Evolutionary conservation across 1,140 invertebrate genomes (phyloP), one percentile per base, ranked within the genome.

Genomic region (Aphaenogaster ashmeadi): DNA sequence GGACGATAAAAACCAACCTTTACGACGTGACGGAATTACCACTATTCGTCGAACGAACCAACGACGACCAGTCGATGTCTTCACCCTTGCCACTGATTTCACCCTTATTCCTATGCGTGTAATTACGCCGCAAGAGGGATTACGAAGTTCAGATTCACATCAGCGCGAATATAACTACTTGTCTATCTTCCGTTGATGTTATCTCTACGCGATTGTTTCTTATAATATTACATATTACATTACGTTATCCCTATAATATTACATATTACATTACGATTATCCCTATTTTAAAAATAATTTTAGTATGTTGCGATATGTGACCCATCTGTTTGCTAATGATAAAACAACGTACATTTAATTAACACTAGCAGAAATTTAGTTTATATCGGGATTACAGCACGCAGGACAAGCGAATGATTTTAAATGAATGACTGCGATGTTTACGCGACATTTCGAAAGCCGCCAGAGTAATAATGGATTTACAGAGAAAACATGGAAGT

Each of bases 11-110:
- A 93, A 93, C 87, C 86, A 93, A 93, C 92, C 92, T 93, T 93
- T 93, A 93, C 90, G 92, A 90, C 88, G 90, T 92, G 92, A 92
- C 92, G 92, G 88, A 93, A 93, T 93, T 93, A 93, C 92, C 89
- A 87, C 89, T 88, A 92, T 93, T 89, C 88, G 75, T 58, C 85
- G 88, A 84, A 89, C 89, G 91, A 91, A 90, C 84, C 89, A 88
- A 83, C 58, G 79, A 74, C 71, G 71, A 80, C 69, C 62, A 67
- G 27, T 62, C n/a, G 60, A 33, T 27, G 44, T 47, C 50, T 64
- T 71, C 69, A 15, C 56, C 86, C 72, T 52, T 62, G 9, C 75
- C 64, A 64, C 79, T 66, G 87, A 83, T 85, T 87, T 88, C 50
- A 88, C 47, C 80, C 89, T 88, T 86, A 88, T 86, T 90, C 62